Percentiles rank a stretch among this genome's conserved stretches.
These are phyloP conservation scores for Mesocricetus auratus DNA, from an alignment of 2,113 vertebrate genomes.

Conservation along the genomic window DNA sequence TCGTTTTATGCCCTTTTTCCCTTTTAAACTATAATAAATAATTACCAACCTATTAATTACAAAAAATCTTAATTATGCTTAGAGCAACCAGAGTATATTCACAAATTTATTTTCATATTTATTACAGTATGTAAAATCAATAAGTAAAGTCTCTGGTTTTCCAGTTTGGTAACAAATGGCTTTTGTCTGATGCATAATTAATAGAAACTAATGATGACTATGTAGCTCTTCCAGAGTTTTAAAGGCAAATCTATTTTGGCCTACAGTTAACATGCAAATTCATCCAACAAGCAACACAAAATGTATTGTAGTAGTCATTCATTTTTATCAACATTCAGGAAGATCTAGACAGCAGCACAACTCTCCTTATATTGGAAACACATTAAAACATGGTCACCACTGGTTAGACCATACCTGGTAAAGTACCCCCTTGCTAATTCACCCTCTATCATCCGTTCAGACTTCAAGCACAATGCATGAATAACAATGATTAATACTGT, in stretches of 20 bases:
- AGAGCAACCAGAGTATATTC: constrained; percentile 81
- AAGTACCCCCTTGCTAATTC: constrained; percentile 44
- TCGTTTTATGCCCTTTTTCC: constrained; percentile 79
- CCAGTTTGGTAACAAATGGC: constrained; percentile 87
- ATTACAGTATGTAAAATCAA: constrained; percentile 81
- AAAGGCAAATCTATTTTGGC: constrained; percentile 94
- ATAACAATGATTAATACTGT: neutral
- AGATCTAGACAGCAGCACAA: constrained; percentile 91
- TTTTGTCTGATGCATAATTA: constrained; percentile 84
- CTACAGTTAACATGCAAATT: constrained; percentile 98
- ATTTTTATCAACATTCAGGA: constrained; percentile 91
- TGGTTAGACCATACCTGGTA: constrained; percentile 60
- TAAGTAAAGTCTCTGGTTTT: constrained; percentile 83
- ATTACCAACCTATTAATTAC: constrained; percentile 84
- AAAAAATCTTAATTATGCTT: constrained; percentile 80
- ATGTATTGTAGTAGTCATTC: constrained; percentile 93
- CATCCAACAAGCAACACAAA: constrained; percentile 97
- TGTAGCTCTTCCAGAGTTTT: constrained; percentile 87
- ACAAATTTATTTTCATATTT: constrained; percentile 83
- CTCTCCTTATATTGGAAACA: constrained; percentile 82
- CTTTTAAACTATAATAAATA: constrained; percentile 86
- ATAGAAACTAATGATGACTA: constrained; percentile 86
- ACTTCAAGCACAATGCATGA: constrained; percentile 56
- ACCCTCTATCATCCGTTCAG: constrained; percentile 50
- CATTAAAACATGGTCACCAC: constrained; percentile 75